phyloP scores from a whole-genome alignment of 2,888 invertebrate species.

The Urechis unicinctus region DNA sequence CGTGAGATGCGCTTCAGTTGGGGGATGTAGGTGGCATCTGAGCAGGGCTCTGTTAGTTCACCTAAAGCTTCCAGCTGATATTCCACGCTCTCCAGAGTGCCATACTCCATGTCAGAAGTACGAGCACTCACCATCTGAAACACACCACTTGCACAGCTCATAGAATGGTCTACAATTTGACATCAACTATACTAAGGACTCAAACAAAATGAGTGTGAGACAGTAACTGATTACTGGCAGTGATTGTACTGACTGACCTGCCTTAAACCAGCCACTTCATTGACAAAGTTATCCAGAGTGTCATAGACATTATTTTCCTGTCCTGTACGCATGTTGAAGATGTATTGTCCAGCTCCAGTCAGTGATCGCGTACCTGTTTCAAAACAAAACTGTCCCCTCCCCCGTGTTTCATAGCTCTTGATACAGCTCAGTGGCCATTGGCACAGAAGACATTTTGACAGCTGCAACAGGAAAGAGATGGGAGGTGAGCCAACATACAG shows the following conservation, averaged over 20 bases:
- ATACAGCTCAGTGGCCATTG: constrained; percentile 49
- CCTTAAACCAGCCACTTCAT: constrained; percentile 23
- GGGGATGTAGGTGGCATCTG: constrained; percentile 14
- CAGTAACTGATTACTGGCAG: background rate
- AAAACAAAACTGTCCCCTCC: constrained; percentile 37
- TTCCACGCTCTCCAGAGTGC: background rate
- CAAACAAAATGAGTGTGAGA: background rate
- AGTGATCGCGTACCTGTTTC: constrained; percentile 43
- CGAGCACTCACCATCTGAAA: constrained; percentile 5
- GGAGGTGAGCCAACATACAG: too few relatives aligned
- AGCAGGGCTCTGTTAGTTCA: constrained; percentile 2
- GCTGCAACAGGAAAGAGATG: too few relatives aligned
- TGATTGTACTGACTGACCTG: constrained; percentile 12
- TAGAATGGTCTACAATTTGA: background rate
- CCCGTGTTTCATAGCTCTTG: constrained; percentile 40
- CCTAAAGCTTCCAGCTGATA: constrained; percentile 4
- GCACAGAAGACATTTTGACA: constrained; percentile 36
- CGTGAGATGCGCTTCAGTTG: constrained; percentile 20
- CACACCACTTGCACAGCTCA: too few relatives aligned
- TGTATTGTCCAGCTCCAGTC: constrained; percentile 43
- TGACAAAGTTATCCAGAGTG: constrained; percentile 38
- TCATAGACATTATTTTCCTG: constrained; percentile 40
- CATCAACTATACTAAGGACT: background rate
- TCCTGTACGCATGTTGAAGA: constrained; percentile 35
- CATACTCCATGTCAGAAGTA: background rate